Evolutionary conservation across 2,888 invertebrate genomes (phyloP), one percentile per base, ranked within the genome.

Genomic region (Catotricha subobsoleta): DNA sequence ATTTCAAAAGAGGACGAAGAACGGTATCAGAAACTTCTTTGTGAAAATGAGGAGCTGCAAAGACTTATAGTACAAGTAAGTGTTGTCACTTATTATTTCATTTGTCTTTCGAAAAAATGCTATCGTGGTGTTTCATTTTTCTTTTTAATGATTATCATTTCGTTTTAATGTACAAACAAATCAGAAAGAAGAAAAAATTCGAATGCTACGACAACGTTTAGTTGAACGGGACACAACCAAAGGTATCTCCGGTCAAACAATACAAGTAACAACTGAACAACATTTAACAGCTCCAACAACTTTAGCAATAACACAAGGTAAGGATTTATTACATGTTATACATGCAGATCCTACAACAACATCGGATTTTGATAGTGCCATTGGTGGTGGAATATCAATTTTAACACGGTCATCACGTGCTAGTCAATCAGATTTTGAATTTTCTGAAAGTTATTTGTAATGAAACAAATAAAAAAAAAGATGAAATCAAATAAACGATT

Each of bases 1-100:
- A 70, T 77, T 53, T 82, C 82, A 23, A 84, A 83, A 51, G 94
- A 92, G 54, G 94, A 95, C 54, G 95, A 97, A 58, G 94, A 95
- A 60, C 74, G 82, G 47, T 92, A 92, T 62, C 82, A 90, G 54
- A 88, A 90, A 56, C 69, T 98, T 43, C 71, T 91, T 43, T 76
- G 75, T 47, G 97, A 98, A 67, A 98, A 98, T 63, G 94, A 94
- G 57, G 91, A 95, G 56, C 70, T 98, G 47, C 91, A 94, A 67
- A 81, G 83, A 66, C 79, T 94, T 51, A 94, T 98, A 58, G 76
- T 84, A 49, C 84, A 84, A 75, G 94, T 92, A 63, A 59, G 57
- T 49, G 20, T 23, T 40, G 13, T 16, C 5, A 30, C 7, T n/a
- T n/a, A n/a, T n/a, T n/a, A n/a, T n/a, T n/a, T n/a, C n/a, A n/a